Evolutionary conservation across 2,113 vertebrate genomes (phyloP).

Genomic region (Petromus typicus): DNA sequence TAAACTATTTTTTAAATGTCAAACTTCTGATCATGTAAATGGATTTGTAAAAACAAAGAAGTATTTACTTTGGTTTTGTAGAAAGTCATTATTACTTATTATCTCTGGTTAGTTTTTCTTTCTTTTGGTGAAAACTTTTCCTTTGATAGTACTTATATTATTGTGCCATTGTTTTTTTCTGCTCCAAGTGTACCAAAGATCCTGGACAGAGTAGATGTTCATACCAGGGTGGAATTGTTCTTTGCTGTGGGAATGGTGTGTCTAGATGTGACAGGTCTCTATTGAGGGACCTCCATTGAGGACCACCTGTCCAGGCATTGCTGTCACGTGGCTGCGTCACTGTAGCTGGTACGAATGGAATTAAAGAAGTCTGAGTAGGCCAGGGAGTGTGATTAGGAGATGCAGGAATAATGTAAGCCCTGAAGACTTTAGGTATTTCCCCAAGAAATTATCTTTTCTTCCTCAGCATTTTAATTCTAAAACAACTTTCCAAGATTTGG

Average conservation of each 20-base stretch:
- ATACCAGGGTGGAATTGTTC: conserved; percentile 70
- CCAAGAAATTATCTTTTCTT: conserved; percentile 32
- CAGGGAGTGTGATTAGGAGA: not conserved
- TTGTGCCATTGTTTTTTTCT: conserved; percentile 85
- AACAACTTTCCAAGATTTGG: conserved; percentile 37
- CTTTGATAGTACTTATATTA: conserved; percentile 76
- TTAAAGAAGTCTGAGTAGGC: not conserved
- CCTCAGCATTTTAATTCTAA: conserved; percentile 53
- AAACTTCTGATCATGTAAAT: conserved; percentile 81
- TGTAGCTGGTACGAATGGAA: not conserved
- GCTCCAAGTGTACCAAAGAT: conserved; percentile 89
- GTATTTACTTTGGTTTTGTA: conserved; percentile 81
- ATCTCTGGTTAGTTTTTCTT: conserved; percentile 67
- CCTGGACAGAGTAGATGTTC: conserved; percentile 86
- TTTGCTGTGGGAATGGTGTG: conserved; percentile 64
- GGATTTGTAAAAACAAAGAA: conserved; percentile 72
- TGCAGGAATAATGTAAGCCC: not conserved
- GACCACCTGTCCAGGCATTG: conserved; percentile 41
- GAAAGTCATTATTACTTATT: conserved; percentile 70
- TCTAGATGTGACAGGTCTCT: conserved; percentile 63
- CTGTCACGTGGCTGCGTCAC: not conserved
- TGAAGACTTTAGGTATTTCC: not conserved
- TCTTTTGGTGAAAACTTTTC: conserved; percentile 73
- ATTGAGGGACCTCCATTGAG: too few relatives aligned
- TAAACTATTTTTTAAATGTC: conserved; percentile 82